Conservation (phyloP, 2,797 vertebrate genomes). For the Aulostomus chinensis region DNA sequence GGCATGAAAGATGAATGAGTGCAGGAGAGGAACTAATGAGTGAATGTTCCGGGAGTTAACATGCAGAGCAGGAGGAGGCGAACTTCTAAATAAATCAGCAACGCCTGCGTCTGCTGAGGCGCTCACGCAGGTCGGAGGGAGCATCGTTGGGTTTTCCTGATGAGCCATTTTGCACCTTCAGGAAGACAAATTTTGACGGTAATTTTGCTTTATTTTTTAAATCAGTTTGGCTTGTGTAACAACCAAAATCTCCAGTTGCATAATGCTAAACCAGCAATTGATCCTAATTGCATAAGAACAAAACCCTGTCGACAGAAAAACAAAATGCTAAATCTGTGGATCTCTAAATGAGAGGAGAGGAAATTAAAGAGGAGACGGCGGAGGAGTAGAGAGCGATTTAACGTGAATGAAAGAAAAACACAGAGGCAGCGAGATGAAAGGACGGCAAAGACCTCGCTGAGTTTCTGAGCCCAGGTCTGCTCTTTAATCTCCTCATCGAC, state of each 20-base stretch:
- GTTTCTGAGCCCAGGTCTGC: background rate
- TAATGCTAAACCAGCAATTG: constrained; percentile 38
- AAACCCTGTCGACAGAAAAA: constrained; percentile 3
- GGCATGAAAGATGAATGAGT: too few relatives aligned
- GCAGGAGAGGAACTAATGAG: too few relatives aligned
- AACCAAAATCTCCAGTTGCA: constrained; percentile 13
- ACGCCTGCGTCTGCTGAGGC: too few relatives aligned
- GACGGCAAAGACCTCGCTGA: constrained; percentile 9
- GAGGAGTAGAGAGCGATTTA: background rate
- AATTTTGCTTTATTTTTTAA: background rate
- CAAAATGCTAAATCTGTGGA: background rate
- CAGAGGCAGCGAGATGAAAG: background rate
- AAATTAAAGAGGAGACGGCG: background rate
- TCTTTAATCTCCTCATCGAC: constrained; percentile 22
- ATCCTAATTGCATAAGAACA: constrained; percentile 33
- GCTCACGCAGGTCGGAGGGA: too few relatives aligned
- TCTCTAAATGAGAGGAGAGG: too few relatives aligned
- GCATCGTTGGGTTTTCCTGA: too few relatives aligned
- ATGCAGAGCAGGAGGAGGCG: too few relatives aligned
- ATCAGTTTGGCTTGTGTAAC: constrained; percentile 20
- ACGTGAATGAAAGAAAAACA: constrained; percentile 7
- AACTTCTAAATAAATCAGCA: too few relatives aligned
- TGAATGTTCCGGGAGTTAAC: too few relatives aligned
- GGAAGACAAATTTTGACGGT: too few relatives aligned
- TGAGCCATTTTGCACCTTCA: too few relatives aligned